phyloP scores from a whole-genome alignment of 2,888 invertebrate genomes.

The Microchrysa polita region DNA sequence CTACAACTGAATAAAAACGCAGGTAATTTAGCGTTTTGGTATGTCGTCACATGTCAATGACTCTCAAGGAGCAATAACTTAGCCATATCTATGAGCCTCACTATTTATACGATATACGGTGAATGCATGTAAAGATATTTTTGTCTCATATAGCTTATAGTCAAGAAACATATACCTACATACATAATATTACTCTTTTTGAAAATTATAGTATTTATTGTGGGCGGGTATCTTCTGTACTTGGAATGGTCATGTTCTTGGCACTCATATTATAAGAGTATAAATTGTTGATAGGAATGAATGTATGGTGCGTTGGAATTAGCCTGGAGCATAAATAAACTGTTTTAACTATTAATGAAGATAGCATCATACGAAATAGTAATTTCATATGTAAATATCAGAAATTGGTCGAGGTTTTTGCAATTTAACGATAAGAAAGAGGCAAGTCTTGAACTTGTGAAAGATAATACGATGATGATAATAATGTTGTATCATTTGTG shows the following conservation, averaged over 20 bases:
- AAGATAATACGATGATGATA: not conserved
- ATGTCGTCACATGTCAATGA: slow-evolving; percentile 33
- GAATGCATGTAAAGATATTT: slow-evolving; percentile 26
- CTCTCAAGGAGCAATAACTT: slow-evolving; percentile 34
- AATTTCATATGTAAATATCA: slow-evolving; percentile 17
- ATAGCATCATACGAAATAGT: slow-evolving; percentile 6
- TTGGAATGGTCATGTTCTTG: not conserved
- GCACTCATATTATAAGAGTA: too few species aligned
- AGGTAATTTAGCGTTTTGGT: slow-evolving; percentile 20
- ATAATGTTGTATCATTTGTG: not conserved
- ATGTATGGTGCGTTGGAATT: not conserved
- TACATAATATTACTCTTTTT: too few species aligned
- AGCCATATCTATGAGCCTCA: slow-evolving; percentile 20
- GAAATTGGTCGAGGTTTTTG: not conserved
- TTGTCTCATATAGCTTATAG: not conserved
- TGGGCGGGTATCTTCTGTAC: slow-evolving; percentile 10
- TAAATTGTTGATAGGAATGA: not conserved
- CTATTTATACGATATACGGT: too few species aligned
- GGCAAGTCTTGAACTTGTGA: slow-evolving; percentile 9
- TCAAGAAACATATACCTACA: not conserved
- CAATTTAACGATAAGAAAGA: not conserved
- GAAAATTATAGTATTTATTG: slow-evolving; percentile 24
- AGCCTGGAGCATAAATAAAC: slow-evolving; percentile 5
- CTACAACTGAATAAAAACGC: not conserved
- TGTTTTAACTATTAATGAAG: slow-evolving; percentile 5